Evolutionary conservation across 1,140 invertebrate genomes (phyloP), one percentile per base, ranked within the genome.

Genomic region (Oppia nitens): DNA sequence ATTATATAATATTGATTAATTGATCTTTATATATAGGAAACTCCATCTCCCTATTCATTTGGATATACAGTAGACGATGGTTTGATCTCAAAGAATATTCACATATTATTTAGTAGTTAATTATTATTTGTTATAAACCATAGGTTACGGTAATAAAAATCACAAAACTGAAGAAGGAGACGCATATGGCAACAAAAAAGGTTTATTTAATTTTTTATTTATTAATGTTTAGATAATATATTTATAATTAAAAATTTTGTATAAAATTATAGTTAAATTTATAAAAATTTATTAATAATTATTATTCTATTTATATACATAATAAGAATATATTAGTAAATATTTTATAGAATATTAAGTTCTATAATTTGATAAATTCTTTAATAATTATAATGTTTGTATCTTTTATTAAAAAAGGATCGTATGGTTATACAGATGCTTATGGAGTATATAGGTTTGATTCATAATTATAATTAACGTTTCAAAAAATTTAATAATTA

Each of bases 381-480:
- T n/a, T n/a, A n/a, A n/a, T n/a, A n/a, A n/a, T n/a, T n/a, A n/a
- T n/a, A n/a, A n/a, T n/a, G n/a, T n/a, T n/a, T n/a, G n/a, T n/a
- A n/a, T n/a, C n/a, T n/a, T n/a, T n/a, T n/a, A n/a, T n/a, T n/a
- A n/a, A n/a, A n/a, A n/a, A n/a, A n/a, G 64, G 64, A 65, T 68
- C 55, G 64, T 68, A 65, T 53, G 62, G 62, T 50, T 57, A 68
- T 64, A 53, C 68, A 63, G 62, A 68, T 53, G 62, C 60, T 21
- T 61, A 66, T 53, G 64, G 64, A 17, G 29, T 63, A 21, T 40
- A 40, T 40, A 40, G 32, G 51, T 66, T 9, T 51, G 64, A 14
- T 53, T 58, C n/a, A 60, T 64, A 28, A 64, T 65, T 53, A 63
- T 64, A n/a, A 62, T 64, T 14, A 61, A 68, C 6, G 72, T 72